Evolutionary conservation across 1,140 invertebrate species (phyloP).

Genomic region (Drosophila quadrilineata): DNA sequence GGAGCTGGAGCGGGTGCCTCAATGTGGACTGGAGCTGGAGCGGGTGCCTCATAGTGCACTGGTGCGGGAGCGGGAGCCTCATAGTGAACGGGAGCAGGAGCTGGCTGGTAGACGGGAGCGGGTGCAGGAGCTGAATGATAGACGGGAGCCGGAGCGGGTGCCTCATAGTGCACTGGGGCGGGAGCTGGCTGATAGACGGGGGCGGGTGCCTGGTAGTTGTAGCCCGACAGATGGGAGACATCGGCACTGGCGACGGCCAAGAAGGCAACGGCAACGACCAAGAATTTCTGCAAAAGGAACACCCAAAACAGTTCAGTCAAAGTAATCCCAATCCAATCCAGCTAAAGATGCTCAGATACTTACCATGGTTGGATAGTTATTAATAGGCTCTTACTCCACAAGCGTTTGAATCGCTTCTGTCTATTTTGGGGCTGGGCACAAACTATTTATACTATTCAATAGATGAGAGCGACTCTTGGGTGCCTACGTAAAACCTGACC

Average conservation of each 20-base stretch:
- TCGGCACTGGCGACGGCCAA: conserved; percentile 67
- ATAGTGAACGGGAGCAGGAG: conserved; percentile 24
- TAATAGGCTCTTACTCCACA: conserved; percentile 39
- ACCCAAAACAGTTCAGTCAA: background rate
- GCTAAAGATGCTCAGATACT: too few species aligned
- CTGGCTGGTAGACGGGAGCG: background rate
- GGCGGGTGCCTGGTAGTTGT: conserved; percentile 51
- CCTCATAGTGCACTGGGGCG: conserved; percentile 19
- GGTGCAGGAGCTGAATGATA: conserved; percentile 26
- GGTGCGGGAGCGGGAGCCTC: conserved; percentile 19
- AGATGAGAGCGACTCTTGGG: too few species aligned
- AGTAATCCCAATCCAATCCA: background rate
- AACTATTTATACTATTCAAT: conserved; percentile 55
- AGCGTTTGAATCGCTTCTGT: conserved; percentile 58
- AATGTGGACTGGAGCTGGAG: background rate
- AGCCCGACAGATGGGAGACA: conserved; percentile 67
- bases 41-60: background rate
- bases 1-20: conserved; percentile 1
- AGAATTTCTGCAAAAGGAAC: conserved; percentile 55
- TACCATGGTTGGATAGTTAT: conserved; percentile 47
- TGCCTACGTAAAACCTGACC: too few species aligned
- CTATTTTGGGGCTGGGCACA: conserved; percentile 12
- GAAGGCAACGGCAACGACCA: conserved; percentile 65
- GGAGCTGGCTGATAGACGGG: conserved; percentile 25
- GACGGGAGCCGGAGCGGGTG: conserved; percentile 24